Evolutionary conservation across 2,888 invertebrate species (phyloP), one percentile per base, ranked within the genome.

Genomic region (Saturnia japonica): DNA sequence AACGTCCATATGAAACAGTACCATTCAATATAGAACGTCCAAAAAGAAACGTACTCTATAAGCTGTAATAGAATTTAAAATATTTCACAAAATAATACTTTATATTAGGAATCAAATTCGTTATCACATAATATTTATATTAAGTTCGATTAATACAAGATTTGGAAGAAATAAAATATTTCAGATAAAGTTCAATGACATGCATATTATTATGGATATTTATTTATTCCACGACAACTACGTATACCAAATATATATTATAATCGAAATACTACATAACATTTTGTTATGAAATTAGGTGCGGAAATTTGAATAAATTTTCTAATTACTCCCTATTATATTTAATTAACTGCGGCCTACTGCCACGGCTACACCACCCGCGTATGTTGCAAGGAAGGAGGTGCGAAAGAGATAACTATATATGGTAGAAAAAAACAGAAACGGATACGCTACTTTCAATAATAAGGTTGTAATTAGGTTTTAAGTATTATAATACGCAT

Each of bases 61-160:
- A 40, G 34, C 40, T 40, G 40, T 64, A 40, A 19, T 64, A 40
- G 4, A 40, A 42, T 68, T 68, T 45, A 45, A 64, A 42, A 16
- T 66, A 47, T 51, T 14, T 70, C 73, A 45, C 73, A 73, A 75
- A 74, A 68, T 78, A 79, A 79, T 68, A 43, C 47, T 47, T 57
- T 57, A 34, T 68, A 28, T 12, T 68, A 68, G 68, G 47, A 45
- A 22, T 68, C 22, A 25, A 45, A 16, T 47, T 11, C 40, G n/a
- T 68, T 54, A 28, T 34, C 28, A 62, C 16, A 28, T 43, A 28
- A 16, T 25, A 42, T 68, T 43, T 68, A 60, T 60, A 14, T 19
- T 19, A 45, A 67, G 7, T 25, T 40, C 25, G 19, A 22, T 54
- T 54, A 54, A 54, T 54, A 22, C 54, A 54, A 9, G 22, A 54